Conservation (phyloP, 2,888 invertebrate genomes). For the Pristionchus exspectatus region DNA sequence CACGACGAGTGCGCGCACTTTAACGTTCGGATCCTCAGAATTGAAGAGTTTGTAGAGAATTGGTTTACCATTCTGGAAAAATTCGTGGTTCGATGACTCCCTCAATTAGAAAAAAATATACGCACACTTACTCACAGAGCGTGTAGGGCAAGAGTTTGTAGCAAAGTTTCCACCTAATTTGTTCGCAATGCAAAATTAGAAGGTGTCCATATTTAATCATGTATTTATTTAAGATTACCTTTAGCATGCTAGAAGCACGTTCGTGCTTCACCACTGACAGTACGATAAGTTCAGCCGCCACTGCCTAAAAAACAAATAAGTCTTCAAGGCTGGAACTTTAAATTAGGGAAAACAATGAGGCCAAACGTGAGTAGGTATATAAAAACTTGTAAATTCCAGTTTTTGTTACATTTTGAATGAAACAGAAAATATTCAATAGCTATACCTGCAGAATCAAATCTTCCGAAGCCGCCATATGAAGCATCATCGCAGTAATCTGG, state of each 20-base stretch:
- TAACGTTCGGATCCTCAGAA: constrained; percentile 91
- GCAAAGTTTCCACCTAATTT: too few relatives aligned
- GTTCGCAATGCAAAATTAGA: neutral
- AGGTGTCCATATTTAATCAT: neutral
- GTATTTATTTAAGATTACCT: constrained; percentile 56
- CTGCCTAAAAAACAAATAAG: constrained; percentile 84
- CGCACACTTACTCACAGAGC: too few relatives aligned
- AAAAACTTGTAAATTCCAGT: neutral
- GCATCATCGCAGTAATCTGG: constrained; percentile 94
- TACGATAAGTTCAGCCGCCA: constrained; percentile 96
- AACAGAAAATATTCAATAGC: neutral
- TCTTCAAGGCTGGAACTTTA: neutral
- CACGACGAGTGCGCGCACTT: constrained; percentile 84
- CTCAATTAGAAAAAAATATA: neutral
- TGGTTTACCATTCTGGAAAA: constrained; percentile 86
- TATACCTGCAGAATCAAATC: constrained; percentile 86
- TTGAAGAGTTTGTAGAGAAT: constrained; percentile 94
- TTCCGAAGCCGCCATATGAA: constrained; percentile 96
- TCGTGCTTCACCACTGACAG: constrained; percentile 97
- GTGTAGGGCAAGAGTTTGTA: too few relatives aligned
- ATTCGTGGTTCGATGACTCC: neutral
- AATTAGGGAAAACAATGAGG: neutral
- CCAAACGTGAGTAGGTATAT: neutral
- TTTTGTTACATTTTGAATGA: neutral
- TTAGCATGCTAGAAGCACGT: constrained; percentile 87